phyloP scores from a whole-genome alignment of 2,797 vertebrate species.

The Platalea minor region DNA sequence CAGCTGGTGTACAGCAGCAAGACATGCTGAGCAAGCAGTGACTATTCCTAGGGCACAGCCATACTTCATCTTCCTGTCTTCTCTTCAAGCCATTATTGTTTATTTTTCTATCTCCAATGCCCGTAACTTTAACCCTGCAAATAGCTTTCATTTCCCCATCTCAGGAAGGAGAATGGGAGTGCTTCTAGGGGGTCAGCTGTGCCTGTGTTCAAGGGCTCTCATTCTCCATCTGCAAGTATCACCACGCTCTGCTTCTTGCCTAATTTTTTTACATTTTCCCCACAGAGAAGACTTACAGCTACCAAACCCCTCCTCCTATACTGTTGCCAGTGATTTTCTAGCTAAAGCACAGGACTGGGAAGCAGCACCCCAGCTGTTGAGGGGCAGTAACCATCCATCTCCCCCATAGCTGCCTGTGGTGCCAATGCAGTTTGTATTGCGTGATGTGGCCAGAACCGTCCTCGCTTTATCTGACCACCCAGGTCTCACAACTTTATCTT shows the following conservation, averaged over 20 bases:
- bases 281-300: background rate
- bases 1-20: background rate
- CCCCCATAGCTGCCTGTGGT: background rate
- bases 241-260: background rate
- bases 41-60: background rate
- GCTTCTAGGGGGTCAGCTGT: background rate
- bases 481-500: background rate
- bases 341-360: background rate
- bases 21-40: conserved; percentile 1
- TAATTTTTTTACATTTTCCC: background rate
- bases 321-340: background rate
- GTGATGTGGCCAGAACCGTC: background rate
- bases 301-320: background rate
- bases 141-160: background rate
- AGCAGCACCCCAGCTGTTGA: background rate
- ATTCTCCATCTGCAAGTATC: background rate
- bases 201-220: background rate
- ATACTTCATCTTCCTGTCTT: background rate
- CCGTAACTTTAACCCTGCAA: background rate
- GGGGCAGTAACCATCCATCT: background rate
- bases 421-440: background rate
- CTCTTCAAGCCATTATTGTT: conserved; percentile 14
- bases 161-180: background rate
- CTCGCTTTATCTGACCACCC: background rate
- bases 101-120: background rate